Evolutionary conservation across 2,797 vertebrate genomes (phyloP), one percentile per base, ranked within the genome.

Genomic region (Anisognathus igniventris): DNA sequence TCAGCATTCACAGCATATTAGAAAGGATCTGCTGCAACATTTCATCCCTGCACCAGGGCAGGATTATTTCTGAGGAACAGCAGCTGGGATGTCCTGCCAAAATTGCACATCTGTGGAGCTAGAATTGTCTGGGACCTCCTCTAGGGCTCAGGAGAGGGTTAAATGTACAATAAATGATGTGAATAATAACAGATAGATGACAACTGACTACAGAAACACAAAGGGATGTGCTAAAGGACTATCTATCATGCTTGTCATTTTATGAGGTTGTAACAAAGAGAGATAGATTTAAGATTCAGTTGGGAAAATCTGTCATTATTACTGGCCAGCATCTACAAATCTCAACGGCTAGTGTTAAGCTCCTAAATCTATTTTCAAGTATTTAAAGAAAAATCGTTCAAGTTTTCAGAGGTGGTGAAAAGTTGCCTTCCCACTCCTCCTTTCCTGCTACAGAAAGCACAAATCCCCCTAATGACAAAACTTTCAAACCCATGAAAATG

Each of bases 231-330:
- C 54, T 89, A 68, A 91, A 95, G 75, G 23, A 80, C 33, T 71
- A 89, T 79, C 60, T 73, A 54, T 91, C 80, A 87, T 40, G 30
- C 35, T 72, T 86, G 65, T 80, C 39, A 61, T 37, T 91, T 89
- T 91, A 88, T 58, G 76, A 93, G 48, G 45, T 80, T 90, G 47
- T 71, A 91, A 93, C 53, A 94, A 94, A 92, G 66, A 82, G 37
- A 21, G 77, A 80, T 3, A 25, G 72, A 92, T 96, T 96, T 93
- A 94, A 91, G 78, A 80, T 40, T 35, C 89, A 65, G 10, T 31
- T 72, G 85, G 92, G 92, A 86, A 91, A 93, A 92, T 76, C 78
- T 86, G 45, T 65, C 85, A 51, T 89, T 81, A 30, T 79, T 89
- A 71, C 27, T 70, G 45, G 61, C 53, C 31, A 87, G 28, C 25